Conservation (phyloP, 2,888 invertebrate genomes). For the Stenodera caucasica region DNA sequence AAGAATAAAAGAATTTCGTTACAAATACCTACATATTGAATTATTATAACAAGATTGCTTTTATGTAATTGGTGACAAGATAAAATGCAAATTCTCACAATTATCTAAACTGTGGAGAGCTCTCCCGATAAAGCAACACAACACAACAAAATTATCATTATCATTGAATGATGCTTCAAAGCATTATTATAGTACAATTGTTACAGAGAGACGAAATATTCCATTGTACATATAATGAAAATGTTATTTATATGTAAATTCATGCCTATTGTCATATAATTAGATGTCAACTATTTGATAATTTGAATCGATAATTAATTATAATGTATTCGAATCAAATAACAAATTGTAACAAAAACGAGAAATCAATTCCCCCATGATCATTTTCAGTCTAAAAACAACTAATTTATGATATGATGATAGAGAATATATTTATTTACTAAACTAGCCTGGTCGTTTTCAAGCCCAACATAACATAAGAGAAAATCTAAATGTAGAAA, state of each 20-base stretch:
- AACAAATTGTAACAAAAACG: too few species aligned
- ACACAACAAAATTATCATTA: background rate
- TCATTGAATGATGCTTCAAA: background rate
- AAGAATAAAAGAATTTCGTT: background rate
- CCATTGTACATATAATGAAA: background rate
- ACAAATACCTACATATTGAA: background rate
- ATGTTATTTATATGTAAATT: conserved; percentile 3
- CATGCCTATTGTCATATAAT: background rate
- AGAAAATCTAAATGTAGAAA: conserved; percentile 24
- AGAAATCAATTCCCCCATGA: too few species aligned
- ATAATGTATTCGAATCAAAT: too few species aligned
- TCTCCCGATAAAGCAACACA: background rate
- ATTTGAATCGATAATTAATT: too few species aligned
- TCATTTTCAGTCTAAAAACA: too few species aligned
- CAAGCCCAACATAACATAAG: conserved; percentile 13
- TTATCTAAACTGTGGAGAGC: background rate
- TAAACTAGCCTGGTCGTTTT: background rate
- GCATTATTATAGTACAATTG: background rate
- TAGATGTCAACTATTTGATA: too few species aligned
- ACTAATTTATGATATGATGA: too few species aligned
- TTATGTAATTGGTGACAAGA: too few species aligned
- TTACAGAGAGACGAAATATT: background rate
- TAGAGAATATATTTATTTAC: background rate
- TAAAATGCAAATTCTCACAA: background rate
- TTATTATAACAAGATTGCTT: too few species aligned